Evolutionary conservation across 2,888 invertebrate genomes (phyloP).

Genomic region (Synanthedon formicaeformis): DNA sequence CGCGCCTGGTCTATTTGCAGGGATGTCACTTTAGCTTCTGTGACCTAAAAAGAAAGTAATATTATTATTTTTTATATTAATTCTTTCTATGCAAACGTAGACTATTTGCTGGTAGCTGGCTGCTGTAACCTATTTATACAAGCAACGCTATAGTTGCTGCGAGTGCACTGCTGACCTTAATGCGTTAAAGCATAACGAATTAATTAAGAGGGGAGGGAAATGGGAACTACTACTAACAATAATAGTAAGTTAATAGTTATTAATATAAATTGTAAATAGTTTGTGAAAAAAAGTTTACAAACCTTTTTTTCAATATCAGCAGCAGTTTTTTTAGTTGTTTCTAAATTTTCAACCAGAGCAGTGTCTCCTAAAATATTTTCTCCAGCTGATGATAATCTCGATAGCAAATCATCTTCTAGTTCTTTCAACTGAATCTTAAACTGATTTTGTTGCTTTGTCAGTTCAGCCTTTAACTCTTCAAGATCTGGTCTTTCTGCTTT

Average conservation of each 20-base stretch:
- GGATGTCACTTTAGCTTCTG: conserved; percentile 93
- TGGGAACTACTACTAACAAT: too few relatives aligned
- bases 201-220: too few relatives aligned
- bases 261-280: neutral
- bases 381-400: conserved; percentile 90
- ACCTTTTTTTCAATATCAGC: conserved; percentile 94
- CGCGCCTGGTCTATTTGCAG: conserved; percentile 92
- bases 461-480: conserved; percentile 92
- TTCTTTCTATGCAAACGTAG: too few relatives aligned
- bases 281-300: conserved; percentile 1
- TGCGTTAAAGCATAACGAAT: too few relatives aligned
- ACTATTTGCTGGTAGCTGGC: too few relatives aligned
- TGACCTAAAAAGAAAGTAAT: conserved; percentile 58
- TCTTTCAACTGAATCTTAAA: conserved; percentile 95
- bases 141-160: too few relatives aligned
- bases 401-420: conserved; percentile 92
- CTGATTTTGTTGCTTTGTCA: conserved; percentile 96
- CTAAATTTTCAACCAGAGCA: conserved; percentile 94
- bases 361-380: conserved; percentile 95
- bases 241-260: too few relatives aligned
- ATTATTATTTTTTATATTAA: too few relatives aligned
- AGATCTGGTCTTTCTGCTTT: conserved; percentile 96
- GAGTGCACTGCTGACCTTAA: too few relatives aligned
- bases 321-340: conserved; percentile 95
- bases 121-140: too few relatives aligned